Conservation (phyloP, 2,888 invertebrate genomes). For the Melanargia galathea region DNA sequence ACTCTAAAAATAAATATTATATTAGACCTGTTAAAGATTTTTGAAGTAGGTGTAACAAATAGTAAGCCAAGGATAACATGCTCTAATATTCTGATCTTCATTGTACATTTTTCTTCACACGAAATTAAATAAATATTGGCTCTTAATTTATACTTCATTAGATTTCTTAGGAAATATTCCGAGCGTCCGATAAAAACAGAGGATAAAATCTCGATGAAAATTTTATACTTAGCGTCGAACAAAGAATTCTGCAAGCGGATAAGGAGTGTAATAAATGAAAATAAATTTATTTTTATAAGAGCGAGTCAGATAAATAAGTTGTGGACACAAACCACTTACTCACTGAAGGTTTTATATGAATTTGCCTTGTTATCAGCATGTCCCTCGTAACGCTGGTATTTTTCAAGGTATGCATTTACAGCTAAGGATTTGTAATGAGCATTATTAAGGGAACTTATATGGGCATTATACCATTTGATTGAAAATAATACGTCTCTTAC, state of each 20-base stretch:
- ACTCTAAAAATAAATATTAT: neutral
- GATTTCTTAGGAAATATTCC: conserved; percentile 28
- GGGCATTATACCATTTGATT: conserved; percentile 17
- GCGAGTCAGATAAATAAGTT: conserved; percentile 50
- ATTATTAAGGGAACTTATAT: conserved; percentile 20
- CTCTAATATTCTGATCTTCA: conserved; percentile 6
- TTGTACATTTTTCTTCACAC: neutral
- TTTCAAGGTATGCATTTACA: conserved; percentile 10
- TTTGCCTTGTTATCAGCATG: conserved; percentile 20
- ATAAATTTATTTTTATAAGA: conserved; percentile 55
- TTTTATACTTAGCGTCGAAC: conserved; percentile 47
- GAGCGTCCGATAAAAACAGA: conserved; percentile 18
- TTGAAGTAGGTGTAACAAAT: neutral
- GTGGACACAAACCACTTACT: conserved; percentile 20
- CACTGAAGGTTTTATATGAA: conserved; percentile 20
- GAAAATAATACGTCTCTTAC: conserved; percentile 9
- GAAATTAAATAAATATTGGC: conserved; percentile 7
- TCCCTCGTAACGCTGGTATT: neutral
- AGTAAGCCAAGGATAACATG: neutral
- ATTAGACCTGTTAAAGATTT: neutral
- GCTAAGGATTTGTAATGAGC: conserved; percentile 19
- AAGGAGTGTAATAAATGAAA: conserved; percentile 58
- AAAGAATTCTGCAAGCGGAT: conserved; percentile 52
- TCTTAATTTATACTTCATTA: conserved; percentile 11
- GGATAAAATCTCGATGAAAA: conserved; percentile 44